Conservation (phyloP, 2,888 invertebrate species). For the Oscheius sp. region DNA sequence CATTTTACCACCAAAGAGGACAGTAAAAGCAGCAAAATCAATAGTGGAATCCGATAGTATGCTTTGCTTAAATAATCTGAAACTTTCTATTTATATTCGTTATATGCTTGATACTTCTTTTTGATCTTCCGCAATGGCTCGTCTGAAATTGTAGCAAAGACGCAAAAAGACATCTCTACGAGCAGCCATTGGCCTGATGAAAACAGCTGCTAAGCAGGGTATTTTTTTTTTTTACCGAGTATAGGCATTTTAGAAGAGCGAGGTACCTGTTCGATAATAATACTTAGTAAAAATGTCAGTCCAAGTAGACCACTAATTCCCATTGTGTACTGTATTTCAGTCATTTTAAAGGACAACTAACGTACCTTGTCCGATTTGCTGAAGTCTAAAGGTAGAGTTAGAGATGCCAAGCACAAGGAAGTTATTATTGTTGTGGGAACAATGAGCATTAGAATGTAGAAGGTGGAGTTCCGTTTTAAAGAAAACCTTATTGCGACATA, state of each 20-base stretch:
- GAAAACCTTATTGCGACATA: background rate
- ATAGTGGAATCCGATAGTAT: background rate
- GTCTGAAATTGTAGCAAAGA: slow-evolving; percentile 8
- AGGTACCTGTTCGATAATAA: background rate
- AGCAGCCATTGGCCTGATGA: slow-evolving; percentile 12
- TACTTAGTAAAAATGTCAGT: background rate
- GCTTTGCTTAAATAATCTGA: slow-evolving; percentile 11
- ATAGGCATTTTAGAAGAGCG: slow-evolving; percentile 1
- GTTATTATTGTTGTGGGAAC: background rate
- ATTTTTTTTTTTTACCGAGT: background rate
- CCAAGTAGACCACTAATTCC: background rate
- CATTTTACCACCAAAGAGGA: slow-evolving; percentile 4
- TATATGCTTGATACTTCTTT: background rate
- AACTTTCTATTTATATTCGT: background rate
- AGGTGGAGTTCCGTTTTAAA: background rate
- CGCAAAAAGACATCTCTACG: slow-evolving; percentile 24
- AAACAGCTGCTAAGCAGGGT: background rate
- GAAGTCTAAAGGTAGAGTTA: background rate
- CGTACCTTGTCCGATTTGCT: background rate
- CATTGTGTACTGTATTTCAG: background rate
- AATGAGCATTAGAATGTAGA: background rate
- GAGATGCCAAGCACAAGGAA: background rate
- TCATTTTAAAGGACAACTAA: background rate
- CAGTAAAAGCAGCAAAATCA: background rate
- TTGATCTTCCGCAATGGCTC: slow-evolving; percentile 1